These are phyloP conservation scores for Triplophysa siluroides DNA, from an alignment of 2,113 vertebrate genomes.

Conservation along the genomic window DNA sequence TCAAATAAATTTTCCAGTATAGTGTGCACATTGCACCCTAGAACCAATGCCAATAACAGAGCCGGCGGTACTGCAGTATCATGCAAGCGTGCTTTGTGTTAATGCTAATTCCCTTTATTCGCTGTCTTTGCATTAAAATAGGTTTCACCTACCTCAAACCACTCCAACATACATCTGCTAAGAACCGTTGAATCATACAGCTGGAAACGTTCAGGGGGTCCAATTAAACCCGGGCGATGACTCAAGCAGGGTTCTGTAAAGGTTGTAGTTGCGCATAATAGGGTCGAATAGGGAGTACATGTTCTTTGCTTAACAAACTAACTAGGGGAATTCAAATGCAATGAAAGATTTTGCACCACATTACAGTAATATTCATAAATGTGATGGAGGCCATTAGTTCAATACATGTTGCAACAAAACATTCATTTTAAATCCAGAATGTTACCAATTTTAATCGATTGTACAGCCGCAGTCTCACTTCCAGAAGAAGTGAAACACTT, in stretches of 20 bases:
- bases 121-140: conserved; percentile 20
- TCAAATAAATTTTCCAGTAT: neutral
- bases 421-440: neutral
- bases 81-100: conserved; percentile 5
- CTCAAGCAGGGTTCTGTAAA: neutral
- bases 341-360: too few species aligned
- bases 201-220: neutral
- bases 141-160: neutral
- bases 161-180: conserved; percentile 16
- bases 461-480: neutral
- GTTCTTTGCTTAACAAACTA: neutral
- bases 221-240: neutral
- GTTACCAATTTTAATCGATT: neutral
- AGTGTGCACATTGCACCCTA: neutral
- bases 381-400: too few species aligned
- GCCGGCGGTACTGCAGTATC: neutral
- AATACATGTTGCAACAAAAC: neutral
- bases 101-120: conserved; percentile 31
- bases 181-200: conserved; percentile 12
- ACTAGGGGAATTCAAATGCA: too few species aligned
- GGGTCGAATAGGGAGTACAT: neutral
- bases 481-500: conserved; percentile 1
- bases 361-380: too few species aligned
- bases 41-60: neutral
- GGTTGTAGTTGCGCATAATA: neutral